Evolutionary conservation across 2,113 vertebrate genomes (phyloP), one percentile per base, ranked within the genome.

Genomic region (Meles meles): DNA sequence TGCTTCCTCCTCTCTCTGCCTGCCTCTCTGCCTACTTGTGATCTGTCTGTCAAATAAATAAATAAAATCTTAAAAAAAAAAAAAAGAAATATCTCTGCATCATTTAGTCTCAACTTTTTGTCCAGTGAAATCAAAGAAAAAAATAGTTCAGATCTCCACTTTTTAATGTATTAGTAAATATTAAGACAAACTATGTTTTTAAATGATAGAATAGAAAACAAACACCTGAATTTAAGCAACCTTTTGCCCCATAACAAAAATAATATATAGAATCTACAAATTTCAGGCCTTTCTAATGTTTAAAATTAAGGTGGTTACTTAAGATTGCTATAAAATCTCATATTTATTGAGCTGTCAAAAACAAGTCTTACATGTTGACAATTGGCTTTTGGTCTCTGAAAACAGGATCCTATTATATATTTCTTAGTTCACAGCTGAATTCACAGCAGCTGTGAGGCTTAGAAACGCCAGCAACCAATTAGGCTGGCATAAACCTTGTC

Each of bases 381-480:
- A 99, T 86, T 97, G 97, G 97, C 93, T 98, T 98, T 98, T 98
- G 98, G 98, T 98, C 95, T 98, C 94, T 72, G 13, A 97, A 98
- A 98, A 99, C 98, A 98, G 96, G 96, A 98, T 98, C 97, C 98
- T 98, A 98, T 98, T 98, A 98, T 98, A 97, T 97, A 97, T 94
- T 98, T 98, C 98, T 98, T 97, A 97, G 97, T 98, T 98, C 97
- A 98, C 98, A 98, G 98, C 97, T 99, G 98, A 99, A 98, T 98
- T 94, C 92, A 98, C 92, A 98, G 98, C 98, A 99, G 98, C 96
- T 99, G 98, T 97, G 96, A 98, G 95, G 97, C 94, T 98, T 88
- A 98, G 97, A 98, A 99, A 98, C 98, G 97, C 98, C 98, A 99
- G 97, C 97, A 98, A 98, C 98, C 96, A 99, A 98, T 98, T 98